phyloP scores from a whole-genome alignment of 2,113 vertebrate genomes.

The Rhea americana region DNA sequence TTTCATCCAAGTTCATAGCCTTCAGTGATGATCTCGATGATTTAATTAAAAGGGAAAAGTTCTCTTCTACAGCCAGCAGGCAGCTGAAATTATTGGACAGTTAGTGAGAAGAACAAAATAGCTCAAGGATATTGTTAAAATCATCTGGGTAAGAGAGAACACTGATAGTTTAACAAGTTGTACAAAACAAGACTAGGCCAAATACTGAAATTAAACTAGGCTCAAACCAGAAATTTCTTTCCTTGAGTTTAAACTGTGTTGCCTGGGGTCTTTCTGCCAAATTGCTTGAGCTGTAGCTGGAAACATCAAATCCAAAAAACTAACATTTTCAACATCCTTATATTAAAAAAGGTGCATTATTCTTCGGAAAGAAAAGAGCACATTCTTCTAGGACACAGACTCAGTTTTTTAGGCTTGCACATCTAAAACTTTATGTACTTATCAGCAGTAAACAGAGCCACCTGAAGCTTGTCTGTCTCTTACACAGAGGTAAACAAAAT shows the following conservation, averaged over 20 bases:
- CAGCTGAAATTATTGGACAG: not conserved
- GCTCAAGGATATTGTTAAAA: slow-evolving; percentile 24
- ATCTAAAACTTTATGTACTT: not conserved
- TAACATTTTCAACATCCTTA: accelerated
- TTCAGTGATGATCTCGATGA: not conserved
- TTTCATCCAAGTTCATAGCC: not conserved
- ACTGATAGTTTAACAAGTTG: not conserved
- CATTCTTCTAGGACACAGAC: not conserved
- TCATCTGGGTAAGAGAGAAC: not conserved
- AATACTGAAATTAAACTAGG: not conserved
- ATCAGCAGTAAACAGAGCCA: slow-evolving; percentile 27
- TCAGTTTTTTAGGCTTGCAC: not conserved
- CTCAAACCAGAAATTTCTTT: not conserved
- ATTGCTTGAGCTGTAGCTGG: not conserved
- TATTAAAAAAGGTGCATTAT: not conserved
- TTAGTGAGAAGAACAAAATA: not conserved
- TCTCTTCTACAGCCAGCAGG: slow-evolving; percentile 23
- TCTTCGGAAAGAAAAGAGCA: not conserved
- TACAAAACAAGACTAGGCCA: not conserved
- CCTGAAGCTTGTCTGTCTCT: not conserved
- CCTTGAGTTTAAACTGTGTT: not conserved
- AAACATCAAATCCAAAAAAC: not conserved
- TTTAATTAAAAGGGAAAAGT: slow-evolving; percentile 53
- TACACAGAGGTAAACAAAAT: not conserved
- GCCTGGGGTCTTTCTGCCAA: accelerated